Base-by-base conservation (phyloP, 2,797 vertebrate species). In the Diplodus puntazzo region DNA sequence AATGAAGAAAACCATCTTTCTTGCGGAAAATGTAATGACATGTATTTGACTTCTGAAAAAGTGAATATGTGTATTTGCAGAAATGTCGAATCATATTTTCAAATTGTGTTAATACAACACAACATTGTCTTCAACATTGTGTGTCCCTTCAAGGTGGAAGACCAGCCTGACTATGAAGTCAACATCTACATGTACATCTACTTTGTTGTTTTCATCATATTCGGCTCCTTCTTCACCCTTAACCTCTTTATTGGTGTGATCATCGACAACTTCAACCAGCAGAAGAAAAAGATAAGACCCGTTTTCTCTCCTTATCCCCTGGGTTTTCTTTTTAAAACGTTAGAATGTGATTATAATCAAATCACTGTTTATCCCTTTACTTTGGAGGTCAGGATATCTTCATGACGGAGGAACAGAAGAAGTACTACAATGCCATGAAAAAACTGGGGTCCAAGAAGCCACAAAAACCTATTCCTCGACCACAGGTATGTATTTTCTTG, bases 171-270 rank as follows among this genome's bases (percentile, higher is more conserved):
- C 69, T 99, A 99, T 0, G 98, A 99, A 89, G 97, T 97, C 93
- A 99, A 98, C 90, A 98, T 99, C 94, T 99, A 99, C 92, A 99
- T 99, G 98, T 99, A 99, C 94, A 99, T 99, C 87, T 99, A 99
- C 91, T 99, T 99, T 55, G 98, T 99, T 11, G 98, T 99, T 92
- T 99, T 99, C 95, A 99, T 99, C 84, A 99, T 99, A 93, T 99
- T 99, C 11, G 98, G 98, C 63, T 99, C 98, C 87, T 99, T 99
- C 92, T 99, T 99, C 94, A 99, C 98, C 79, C 96, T 99, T 65
- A 99, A 99, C 90, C 95, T 99, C 93, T 99, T 99, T 92, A 99
- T 99, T 88, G 98, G 98, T 95, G 98, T 99, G 94, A 99, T 99
- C 96, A 99, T 99, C 48, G 98, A 99, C 92, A 99, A 99, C 95